Evolutionary conservation across 2,113 vertebrate genomes (phyloP), one percentile per base, ranked within the genome.

Genomic region (Dinomys branickii): DNA sequence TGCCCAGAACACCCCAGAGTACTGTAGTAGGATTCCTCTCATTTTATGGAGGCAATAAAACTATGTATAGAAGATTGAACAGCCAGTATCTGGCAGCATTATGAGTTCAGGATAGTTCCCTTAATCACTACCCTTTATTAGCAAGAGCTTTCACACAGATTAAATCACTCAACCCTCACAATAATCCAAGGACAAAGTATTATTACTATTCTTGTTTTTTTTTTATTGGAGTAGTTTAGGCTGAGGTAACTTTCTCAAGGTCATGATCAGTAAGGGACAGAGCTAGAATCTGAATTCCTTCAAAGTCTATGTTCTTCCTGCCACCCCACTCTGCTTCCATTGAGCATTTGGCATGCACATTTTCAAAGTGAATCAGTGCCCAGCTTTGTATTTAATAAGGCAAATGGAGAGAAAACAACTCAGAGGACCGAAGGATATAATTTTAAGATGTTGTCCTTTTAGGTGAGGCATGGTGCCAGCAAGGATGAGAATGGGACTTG

Each of bases 31-130:
- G 33, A 41, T 63, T 69, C 19, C 50, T 85, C 65, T 97, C 17
- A n/a, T 89, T 90, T 93, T 93, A 75, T 75, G n/a, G 17, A 65
- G 58, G n/a, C 94, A 35, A 56, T 90, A 63, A 94, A 93, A 89
- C 90, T 52, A 13, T 38, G 14, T 56, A 22, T 90, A 30, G n/a
- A 88, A 78, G 5, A 12, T 33, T 73, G n/a, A 77, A 65, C 56
- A 88, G 54, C 38, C 54, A 26, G 44, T 88, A 81, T 69, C 77
- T 71, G 35, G 28, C 35, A 61, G 35, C 71, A 56, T 80, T 78
- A 63, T 47, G 41, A 96, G 61, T 94, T 59, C 61, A 63, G 56
- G 69, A 26, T 63, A 44, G 35, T 54, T 90, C 54, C 69, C 61
- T 94, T 95, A 81, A 47, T 59, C 35, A 44, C 52, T 26, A 12